Percentiles rank a stretch among this genome's conserved stretches.
phyloP scores from a whole-genome alignment of 2,797 vertebrate species.

The Mormyrops boulengeri region DNA sequence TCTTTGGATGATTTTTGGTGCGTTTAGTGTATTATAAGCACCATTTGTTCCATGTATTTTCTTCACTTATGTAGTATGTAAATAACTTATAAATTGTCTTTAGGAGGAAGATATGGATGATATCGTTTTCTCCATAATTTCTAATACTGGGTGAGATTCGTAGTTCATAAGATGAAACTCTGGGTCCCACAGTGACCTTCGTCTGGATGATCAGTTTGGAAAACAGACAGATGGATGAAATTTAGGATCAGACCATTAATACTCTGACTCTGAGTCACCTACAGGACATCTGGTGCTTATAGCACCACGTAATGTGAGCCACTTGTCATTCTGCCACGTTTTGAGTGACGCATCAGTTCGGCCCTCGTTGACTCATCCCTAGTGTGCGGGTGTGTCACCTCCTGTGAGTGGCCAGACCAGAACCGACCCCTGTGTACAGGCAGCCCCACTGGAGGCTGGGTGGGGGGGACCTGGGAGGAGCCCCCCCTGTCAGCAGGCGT shows the following conservation, averaged over 20 bases:
- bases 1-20: neutral
- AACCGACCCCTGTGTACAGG: conserved; percentile 42
- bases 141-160: neutral
- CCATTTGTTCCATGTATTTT: neutral
- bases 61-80: neutral
- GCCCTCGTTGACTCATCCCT: conserved; percentile 71
- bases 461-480: too few species aligned
- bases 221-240: neutral
- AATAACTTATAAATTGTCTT: neutral
- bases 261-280: neutral
- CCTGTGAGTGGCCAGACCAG: neutral
- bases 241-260: neutral
- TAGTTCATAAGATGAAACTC: neutral
- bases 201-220: neutral
- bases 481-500: neutral
- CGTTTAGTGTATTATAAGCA: neutral
- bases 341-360: conserved; percentile 72
- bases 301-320: conserved; percentile 34
- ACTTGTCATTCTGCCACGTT: conserved; percentile 53
- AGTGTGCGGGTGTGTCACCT: conserved; percentile 48
- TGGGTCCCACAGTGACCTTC: neutral
- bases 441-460: conserved; percentile 46
- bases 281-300: conserved; percentile 24
- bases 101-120: neutral
- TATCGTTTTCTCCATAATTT: neutral